These are phyloP conservation scores for Drosophila gaucha DNA, from an alignment of 2,888 invertebrate species.

Conservation along the genomic window DNA sequence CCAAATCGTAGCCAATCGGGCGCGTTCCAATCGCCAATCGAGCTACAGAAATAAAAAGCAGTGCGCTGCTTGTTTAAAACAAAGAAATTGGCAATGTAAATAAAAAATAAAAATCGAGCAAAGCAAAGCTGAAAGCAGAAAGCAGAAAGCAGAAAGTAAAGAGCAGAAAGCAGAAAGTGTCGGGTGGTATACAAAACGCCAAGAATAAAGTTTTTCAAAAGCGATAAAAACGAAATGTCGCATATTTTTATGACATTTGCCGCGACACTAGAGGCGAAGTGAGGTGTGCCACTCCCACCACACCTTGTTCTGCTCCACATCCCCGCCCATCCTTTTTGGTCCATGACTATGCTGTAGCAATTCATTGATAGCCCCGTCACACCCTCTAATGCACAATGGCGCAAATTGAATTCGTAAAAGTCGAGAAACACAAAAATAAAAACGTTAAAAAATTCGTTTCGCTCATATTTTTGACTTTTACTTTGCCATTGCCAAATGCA, in stretches of 20 bases:
- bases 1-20: constrained; percentile 76
- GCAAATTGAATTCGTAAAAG: constrained; percentile 68
- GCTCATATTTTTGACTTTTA: constrained; percentile 39
- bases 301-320: constrained; percentile 1
- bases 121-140: constrained; percentile 10
- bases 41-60: constrained; percentile 75
- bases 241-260: constrained; percentile 85
- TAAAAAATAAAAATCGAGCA: constrained; percentile 62
- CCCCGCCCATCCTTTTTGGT: background rate
- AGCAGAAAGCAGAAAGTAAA: constrained; percentile 20
- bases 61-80: constrained; percentile 81
- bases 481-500: constrained; percentile 36
- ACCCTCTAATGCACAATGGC: constrained; percentile 35
- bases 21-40: constrained; percentile 78
- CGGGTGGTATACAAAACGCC: constrained; percentile 47
- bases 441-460: constrained; percentile 48
- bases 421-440: constrained; percentile 31
- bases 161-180: constrained; percentile 34
- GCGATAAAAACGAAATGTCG: constrained; percentile 85
- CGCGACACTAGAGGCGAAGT: constrained; percentile 43
- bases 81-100: constrained; percentile 80
- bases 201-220: constrained; percentile 84
- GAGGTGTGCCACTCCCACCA: constrained; percentile 37
- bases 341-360: background rate
- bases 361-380: constrained; percentile 12